Base-by-base conservation (phyloP, 1,140 invertebrate genomes). In the Camponotus floridanus region DNA sequence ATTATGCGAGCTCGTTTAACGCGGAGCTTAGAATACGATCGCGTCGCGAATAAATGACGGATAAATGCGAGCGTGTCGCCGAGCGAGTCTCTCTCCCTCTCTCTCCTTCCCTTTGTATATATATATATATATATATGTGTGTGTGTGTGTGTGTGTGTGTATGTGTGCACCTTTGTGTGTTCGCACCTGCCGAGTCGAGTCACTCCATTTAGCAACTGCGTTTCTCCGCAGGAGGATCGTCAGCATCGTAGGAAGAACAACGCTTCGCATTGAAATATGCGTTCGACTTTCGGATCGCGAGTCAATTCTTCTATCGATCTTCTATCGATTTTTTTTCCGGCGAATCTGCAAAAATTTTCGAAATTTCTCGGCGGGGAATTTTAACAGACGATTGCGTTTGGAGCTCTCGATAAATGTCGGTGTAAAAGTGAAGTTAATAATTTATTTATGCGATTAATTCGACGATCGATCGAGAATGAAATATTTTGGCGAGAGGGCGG, bases 1-100 rank as follows among this genome's bases (percentile, higher is more conserved):
- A 87, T 90, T 89, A 87, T 61, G 88, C 88, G 76, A 87, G 88
- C 64, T 87, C 68, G 78, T 89, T 68, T 68, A 76, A 86, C 88
- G 85, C 62, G 85, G 15, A 67, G 76, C 64, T 79, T 89, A 70
- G 88, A 89, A 89, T 89, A 87, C 85, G 88, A 89, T 87, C 88
- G 76, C 76, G 61, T 76, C 61, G 87, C 68, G 67, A 80, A 89
- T 80, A 88, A 88, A 65, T 62, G 51, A 73, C 67, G 87, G 67
- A 88, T 87, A 87, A 87, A 76, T 76, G 68, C 48, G 81, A 74
- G 31, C 59, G 39, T 42, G 42, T 76, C 71, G 70, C 71, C 80
- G 42, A 71, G 79, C 33, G 36, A 3, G n/a, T 39, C 33, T 64
- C 21, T 45, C n/a, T 36, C 33, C 36, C 9, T 31, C 76, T 48